Evolutionary conservation across 1,140 invertebrate genomes (phyloP).

Genomic region (Penaeus chinensis): DNA sequence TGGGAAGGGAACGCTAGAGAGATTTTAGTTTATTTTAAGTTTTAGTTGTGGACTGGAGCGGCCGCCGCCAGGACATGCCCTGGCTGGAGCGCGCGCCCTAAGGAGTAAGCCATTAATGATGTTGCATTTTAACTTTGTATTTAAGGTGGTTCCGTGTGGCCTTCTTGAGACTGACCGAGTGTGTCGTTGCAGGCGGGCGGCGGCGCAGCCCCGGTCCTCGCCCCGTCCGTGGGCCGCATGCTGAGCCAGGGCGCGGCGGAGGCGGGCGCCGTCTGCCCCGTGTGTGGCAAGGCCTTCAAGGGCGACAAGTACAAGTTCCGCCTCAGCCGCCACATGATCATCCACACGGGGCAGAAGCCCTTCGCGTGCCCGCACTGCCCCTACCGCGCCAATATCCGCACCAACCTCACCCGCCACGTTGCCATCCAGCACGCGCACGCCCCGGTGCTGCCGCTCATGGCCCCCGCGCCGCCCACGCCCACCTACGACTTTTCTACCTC

Average conservation of each 20-base stretch:
- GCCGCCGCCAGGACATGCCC: too few species aligned
- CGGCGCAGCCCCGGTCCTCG: slow-evolving; percentile 35
- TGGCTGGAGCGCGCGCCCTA: too few species aligned
- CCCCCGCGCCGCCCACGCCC: slow-evolving; percentile 23
- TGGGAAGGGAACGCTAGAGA: too few species aligned
- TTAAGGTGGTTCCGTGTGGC: background rate
- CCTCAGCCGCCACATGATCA: slow-evolving; percentile 63
- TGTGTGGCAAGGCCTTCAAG: slow-evolving; percentile 58
- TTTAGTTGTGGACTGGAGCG: too few species aligned
- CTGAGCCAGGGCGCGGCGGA: slow-evolving; percentile 29
- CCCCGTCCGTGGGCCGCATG: slow-evolving; percentile 33
- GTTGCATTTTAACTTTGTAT: too few species aligned
- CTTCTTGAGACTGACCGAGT: slow-evolving; percentile 47
- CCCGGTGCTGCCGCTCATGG: slow-evolving; percentile 5
- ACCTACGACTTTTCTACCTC: slow-evolving; percentile 30
- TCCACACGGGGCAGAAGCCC: slow-evolving; percentile 70
- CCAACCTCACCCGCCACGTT: slow-evolving; percentile 59
- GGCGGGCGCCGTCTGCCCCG: slow-evolving; percentile 41
- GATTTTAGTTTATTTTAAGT: too few species aligned
- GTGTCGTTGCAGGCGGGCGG: slow-evolving; percentile 56
- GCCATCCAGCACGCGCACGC: slow-evolving; percentile 43
- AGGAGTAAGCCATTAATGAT: too few species aligned
- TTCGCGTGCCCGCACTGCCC: slow-evolving; percentile 68
- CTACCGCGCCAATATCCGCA: slow-evolving; percentile 58
- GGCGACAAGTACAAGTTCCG: slow-evolving; percentile 59